A percentile compares a stretch with the other conserved stretches of the same genome.
phyloP scores from a whole-genome alignment of 2,797 vertebrate genomes.

The Bothrops alternatus region DNA sequence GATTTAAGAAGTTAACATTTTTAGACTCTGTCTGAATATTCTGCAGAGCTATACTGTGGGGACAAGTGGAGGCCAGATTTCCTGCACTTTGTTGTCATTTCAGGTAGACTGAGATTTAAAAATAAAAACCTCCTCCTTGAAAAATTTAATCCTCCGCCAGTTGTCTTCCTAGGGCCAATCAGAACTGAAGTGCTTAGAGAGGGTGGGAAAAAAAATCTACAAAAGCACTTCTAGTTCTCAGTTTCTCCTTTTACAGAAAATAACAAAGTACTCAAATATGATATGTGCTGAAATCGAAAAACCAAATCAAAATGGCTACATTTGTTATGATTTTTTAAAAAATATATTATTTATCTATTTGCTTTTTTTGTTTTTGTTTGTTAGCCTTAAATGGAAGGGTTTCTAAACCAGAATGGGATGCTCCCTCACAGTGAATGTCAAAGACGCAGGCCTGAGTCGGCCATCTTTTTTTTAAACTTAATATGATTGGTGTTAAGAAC shows the following conservation, averaged over 20 bases:
- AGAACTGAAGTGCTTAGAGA: background rate
- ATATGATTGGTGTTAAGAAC: slow-evolving; percentile 28
- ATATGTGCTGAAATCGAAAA: slow-evolving; percentile 23
- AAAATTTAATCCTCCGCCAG: slow-evolving; percentile 14
- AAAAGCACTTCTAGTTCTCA: slow-evolving; percentile 4
- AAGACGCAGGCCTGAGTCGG: slow-evolving; percentile 49
- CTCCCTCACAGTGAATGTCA: slow-evolving; percentile 34
- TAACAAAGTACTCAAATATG: slow-evolving; percentile 10
- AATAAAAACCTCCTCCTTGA: background rate
- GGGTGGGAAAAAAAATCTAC: background rate
- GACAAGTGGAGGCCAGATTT: background rate
- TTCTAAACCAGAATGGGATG: slow-evolving; percentile 45
- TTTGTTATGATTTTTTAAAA: slow-evolving; percentile 7
- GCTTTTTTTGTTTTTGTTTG: slow-evolving; percentile 28
- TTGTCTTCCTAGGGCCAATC: background rate
- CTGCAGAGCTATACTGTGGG: background rate
- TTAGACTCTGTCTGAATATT: background rate
- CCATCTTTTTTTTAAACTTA: slow-evolving; percentile 28
- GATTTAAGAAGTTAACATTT: background rate
- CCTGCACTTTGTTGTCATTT: background rate
- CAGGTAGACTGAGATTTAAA: background rate
- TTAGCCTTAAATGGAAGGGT: background rate
- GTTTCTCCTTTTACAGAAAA: background rate
- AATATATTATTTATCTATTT: slow-evolving; percentile 33
- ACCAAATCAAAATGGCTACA: slow-evolving; percentile 32